A percentile compares a stretch with the other conserved stretches of the same genome.
phyloP scores from a whole-genome alignment of 2,888 invertebrate species.

The Polyommatus iphigenia region DNA sequence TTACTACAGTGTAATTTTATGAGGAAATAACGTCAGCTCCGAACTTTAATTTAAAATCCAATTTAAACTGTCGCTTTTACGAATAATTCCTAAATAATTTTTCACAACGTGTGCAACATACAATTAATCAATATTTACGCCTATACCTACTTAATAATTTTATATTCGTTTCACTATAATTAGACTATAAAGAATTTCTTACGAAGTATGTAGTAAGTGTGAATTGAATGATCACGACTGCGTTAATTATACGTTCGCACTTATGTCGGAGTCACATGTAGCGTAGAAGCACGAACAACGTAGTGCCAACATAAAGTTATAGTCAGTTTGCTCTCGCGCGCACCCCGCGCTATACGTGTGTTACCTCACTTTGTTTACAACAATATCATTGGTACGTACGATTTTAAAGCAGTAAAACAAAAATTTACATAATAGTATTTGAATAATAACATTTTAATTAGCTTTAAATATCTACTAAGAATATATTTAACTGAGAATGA shows the following conservation, averaged over 20 bases:
- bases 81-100: not conserved
- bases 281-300: slow-evolving; percentile 62
- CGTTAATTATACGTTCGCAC: slow-evolving; percentile 40
- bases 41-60: not conserved
- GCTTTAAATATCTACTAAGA: not conserved
- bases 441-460: not conserved
- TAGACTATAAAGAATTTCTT: not conserved
- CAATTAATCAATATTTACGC: not conserved
- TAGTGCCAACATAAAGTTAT: slow-evolving; percentile 47
- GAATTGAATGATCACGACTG: slow-evolving; percentile 58
- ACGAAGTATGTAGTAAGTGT: slow-evolving; percentile 42
- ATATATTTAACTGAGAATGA: not conserved
- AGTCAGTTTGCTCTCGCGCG: slow-evolving; percentile 67
- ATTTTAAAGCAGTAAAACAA: slow-evolving; percentile 10
- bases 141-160: not conserved
- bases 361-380: slow-evolving; percentile 45
- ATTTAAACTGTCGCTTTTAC: not conserved
- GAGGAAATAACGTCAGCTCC: not conserved
- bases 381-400: slow-evolving; percentile 62
- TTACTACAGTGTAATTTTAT: not conserved
- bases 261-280: slow-evolving; percentile 63
- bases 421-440: not conserved
- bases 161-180: not conserved
- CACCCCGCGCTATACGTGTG: slow-evolving; percentile 62
- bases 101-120: not conserved